These are phyloP conservation scores for Campaea margaritaria DNA, from an alignment of 2,888 invertebrate species.

Conservation along the genomic window DNA sequence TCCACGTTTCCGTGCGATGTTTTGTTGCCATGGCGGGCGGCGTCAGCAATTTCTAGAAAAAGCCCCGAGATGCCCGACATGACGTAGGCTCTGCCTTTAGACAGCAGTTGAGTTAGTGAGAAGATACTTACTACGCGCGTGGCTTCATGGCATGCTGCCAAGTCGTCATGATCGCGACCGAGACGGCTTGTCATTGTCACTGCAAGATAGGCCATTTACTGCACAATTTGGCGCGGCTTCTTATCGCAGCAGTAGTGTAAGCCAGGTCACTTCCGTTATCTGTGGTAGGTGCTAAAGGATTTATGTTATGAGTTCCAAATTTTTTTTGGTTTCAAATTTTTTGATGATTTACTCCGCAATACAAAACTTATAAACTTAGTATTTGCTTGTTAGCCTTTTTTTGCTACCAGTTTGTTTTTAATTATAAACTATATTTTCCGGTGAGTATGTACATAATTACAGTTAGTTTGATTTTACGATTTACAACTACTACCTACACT, in stretches of 20 bases:
- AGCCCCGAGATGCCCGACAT: slow-evolving; percentile 36
- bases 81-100: slow-evolving; percentile 30
- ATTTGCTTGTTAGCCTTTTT: background rate
- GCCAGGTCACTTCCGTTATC: slow-evolving; percentile 51
- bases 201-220: slow-evolving; percentile 50
- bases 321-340: no score
- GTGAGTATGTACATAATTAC: background rate
- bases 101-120: slow-evolving; percentile 16
- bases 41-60: slow-evolving; percentile 55
- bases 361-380: no score
- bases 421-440: background rate
- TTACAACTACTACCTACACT: background rate
- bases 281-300: slow-evolving; percentile 3
- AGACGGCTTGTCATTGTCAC: slow-evolving; percentile 68
- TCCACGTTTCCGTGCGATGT: background rate
- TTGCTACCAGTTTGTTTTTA: background rate
- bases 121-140: slow-evolving; percentile 49
- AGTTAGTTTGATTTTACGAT: background rate
- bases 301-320: no score
- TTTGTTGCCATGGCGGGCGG: slow-evolving; percentile 36
- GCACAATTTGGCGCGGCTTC: slow-evolving; percentile 51
- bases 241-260: slow-evolving; percentile 48
- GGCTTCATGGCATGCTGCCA: slow-evolving; percentile 65
- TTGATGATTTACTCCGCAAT: no score
- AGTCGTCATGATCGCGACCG: slow-evolving; percentile 39